These are phyloP conservation scores for Chrysotoxum bicinctum DNA, from an alignment of 2,888 invertebrate species.

Conservation along the genomic window DNA sequence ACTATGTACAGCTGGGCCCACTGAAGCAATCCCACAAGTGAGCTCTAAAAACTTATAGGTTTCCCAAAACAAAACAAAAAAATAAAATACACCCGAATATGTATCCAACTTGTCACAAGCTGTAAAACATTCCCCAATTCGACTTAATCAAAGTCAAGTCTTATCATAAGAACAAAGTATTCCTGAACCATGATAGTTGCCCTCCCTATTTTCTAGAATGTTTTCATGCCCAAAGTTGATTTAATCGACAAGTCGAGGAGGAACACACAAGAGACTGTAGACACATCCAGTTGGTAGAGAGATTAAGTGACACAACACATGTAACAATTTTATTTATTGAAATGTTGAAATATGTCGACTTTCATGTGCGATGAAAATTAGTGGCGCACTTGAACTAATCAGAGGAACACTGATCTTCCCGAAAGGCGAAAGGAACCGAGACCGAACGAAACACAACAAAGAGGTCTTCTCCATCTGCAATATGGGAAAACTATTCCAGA, in stretches of 20 bases:
- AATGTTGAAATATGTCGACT: slow-evolving; percentile 66
- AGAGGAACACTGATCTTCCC: slow-evolving; percentile 46
- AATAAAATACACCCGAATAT: neutral
- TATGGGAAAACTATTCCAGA: slow-evolving; percentile 63
- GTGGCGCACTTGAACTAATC: slow-evolving; percentile 71
- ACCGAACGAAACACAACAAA: neutral
- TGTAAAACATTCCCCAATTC: slow-evolving; percentile 51
- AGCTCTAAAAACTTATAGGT: neutral
- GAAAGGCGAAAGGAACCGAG: too few species aligned
- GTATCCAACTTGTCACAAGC: slow-evolving; percentile 56
- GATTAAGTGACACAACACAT: slow-evolving; percentile 72
- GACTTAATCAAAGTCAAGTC: slow-evolving; percentile 65
- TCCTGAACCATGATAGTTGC: neutral
- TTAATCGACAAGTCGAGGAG: slow-evolving; percentile 43
- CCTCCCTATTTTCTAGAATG: neutral
- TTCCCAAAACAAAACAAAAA: slow-evolving; percentile 3
- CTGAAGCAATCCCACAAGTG: slow-evolving; percentile 18
- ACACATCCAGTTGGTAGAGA: slow-evolving; percentile 48
- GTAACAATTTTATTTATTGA: slow-evolving; percentile 71
- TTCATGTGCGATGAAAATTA: slow-evolving; percentile 65
- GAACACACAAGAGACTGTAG: neutral
- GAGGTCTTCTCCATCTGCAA: neutral
- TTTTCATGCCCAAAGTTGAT: slow-evolving; percentile 4
- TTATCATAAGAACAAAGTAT: slow-evolving; percentile 42
- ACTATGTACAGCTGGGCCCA: slow-evolving; percentile 35